These are phyloP conservation scores for Mastacembelus armatus DNA, from an alignment of 2,797 vertebrate species.

Conservation along the genomic window DNA sequence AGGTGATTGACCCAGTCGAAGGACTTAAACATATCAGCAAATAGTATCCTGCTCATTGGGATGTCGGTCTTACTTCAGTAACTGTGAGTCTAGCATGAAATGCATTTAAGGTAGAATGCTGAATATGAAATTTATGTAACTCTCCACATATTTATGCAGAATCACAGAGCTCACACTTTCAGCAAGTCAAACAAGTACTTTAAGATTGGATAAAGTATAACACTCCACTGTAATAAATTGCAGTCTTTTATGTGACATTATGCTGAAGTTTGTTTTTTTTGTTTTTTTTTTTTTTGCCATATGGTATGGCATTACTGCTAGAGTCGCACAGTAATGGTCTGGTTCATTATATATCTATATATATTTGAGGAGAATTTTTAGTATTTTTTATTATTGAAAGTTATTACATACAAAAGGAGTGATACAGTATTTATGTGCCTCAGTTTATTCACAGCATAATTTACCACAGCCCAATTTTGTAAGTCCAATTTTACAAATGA, in stretches of 20 bases:
- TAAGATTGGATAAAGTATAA: slow-evolving; percentile 1
- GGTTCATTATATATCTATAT: background rate
- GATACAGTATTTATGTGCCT: slow-evolving; percentile 10
- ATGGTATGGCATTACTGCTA: too few species aligned
- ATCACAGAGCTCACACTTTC: slow-evolving; percentile 5
- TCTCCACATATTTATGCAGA: slow-evolving; percentile 2
- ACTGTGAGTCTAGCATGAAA: slow-evolving; percentile 10
- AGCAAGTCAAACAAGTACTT: slow-evolving; percentile 14
- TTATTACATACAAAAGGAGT: slow-evolving; percentile 13
- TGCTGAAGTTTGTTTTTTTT: background rate
- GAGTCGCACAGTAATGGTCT: too few species aligned
- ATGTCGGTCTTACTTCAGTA: slow-evolving; percentile 23
- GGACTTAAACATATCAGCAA: slow-evolving; percentile 27
- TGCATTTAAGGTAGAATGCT: slow-evolving; percentile 14
- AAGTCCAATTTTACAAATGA: slow-evolving; percentile 66
- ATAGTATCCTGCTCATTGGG: slow-evolving; percentile 19
- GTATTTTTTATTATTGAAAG: background rate
- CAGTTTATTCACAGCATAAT: slow-evolving; percentile 55
- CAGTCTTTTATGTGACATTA: background rate
- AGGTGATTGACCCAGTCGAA: slow-evolving; percentile 22
- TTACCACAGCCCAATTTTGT: slow-evolving; percentile 36
- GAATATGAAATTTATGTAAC: slow-evolving; percentile 16
- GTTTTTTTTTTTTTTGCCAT: too few species aligned
- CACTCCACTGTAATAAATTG: background rate
- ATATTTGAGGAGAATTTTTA: background rate